Percentiles rank a stretch among this genome's conserved stretches.
Conservation (phyloP, 2,113 vertebrate genomes). For the Grus americana region DNA sequence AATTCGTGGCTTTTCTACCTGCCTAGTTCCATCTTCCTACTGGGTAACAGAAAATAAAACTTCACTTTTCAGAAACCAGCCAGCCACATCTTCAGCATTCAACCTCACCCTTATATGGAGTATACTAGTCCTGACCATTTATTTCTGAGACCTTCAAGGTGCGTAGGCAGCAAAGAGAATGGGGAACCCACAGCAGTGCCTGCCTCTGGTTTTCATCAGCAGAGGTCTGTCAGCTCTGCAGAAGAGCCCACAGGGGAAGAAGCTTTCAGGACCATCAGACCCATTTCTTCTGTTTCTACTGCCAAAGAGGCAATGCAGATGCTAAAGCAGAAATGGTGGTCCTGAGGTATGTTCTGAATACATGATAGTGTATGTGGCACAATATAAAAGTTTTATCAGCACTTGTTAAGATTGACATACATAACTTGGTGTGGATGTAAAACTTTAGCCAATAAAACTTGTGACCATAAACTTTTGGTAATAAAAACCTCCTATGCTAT, state of each 20-base stretch:
- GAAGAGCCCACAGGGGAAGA: not conserved
- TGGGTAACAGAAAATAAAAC: not conserved
- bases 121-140: not conserved
- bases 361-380: not conserved
- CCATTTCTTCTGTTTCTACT: not conserved
- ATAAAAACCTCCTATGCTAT: not conserved
- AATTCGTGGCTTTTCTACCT: not conserved
- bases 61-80: not conserved
- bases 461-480: not conserved
- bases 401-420: not conserved
- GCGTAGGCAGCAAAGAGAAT: fast-evolving
- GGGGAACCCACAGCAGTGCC: not conserved
- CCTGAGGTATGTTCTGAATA: not conserved
- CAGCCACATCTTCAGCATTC: not conserved
- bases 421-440: not conserved
- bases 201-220: not conserved
- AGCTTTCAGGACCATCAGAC: not conserved
- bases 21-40: not conserved
- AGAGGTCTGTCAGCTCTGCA: not conserved
- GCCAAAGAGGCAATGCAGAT: not conserved
- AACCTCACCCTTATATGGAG: not conserved
- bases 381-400: not conserved
- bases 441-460: not conserved
- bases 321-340: not conserved
- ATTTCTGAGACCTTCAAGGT: not conserved